Percentiles rank a stretch among this genome's conserved stretches.
Conservation (phyloP, 2,797 vertebrate species). For the Syngnathus acus region DNA sequence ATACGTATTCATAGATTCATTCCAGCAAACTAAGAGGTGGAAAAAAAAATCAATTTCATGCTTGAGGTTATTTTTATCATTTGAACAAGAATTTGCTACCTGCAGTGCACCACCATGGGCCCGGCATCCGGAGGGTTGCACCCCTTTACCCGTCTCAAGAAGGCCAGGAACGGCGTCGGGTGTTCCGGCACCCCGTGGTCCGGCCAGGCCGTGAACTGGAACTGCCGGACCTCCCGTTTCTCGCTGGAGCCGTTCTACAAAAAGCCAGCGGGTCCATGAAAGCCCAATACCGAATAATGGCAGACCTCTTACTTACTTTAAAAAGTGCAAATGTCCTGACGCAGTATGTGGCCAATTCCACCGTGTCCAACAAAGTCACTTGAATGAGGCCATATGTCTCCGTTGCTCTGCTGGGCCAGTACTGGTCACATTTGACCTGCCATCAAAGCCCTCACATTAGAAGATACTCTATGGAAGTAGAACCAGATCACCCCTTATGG, state of each 20-base stretch:
- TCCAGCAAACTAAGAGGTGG: slow-evolving; percentile 36
- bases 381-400: slow-evolving; percentile 96
- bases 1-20: slow-evolving; percentile 54
- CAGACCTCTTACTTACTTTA: slow-evolving; percentile 74
- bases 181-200: slow-evolving; percentile 97
- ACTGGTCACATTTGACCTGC: slow-evolving; percentile 98
- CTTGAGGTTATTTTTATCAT: slow-evolving; percentile 37
- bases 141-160: slow-evolving; percentile 91
- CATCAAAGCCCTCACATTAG: not conserved
- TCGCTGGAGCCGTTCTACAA: slow-evolving; percentile 91
- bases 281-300: not conserved
- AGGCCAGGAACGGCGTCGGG: slow-evolving; percentile 94
- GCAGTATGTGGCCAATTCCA: slow-evolving; percentile 94
- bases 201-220: slow-evolving; percentile 98
- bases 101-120: slow-evolving; percentile 99
- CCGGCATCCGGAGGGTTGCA: slow-evolving; percentile 97
- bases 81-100: slow-evolving; percentile 64
- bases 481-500: too few species aligned
- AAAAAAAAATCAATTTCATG: slow-evolving; percentile 46
- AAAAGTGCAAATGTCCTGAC: slow-evolving; percentile 97
- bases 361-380: slow-evolving; percentile 90
- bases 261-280: not conserved
- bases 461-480: not conserved
- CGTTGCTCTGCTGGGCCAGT: slow-evolving; percentile 94
- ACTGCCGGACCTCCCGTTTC: slow-evolving; percentile 95